Conservation (phyloP, 1,140 invertebrate species). For the Schlechtendalia chinensis region DNA sequence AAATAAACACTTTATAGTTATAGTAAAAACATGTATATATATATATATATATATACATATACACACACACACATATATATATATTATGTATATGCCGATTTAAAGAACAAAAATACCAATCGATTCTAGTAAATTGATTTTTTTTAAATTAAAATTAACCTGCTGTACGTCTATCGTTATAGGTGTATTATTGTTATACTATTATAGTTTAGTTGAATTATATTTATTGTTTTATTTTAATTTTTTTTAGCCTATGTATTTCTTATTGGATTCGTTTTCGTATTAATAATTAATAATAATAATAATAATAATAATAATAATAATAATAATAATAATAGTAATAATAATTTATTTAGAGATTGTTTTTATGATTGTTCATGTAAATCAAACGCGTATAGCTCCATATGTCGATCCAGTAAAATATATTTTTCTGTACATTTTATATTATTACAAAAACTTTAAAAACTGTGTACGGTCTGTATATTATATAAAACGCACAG, state of each 20-base stretch:
- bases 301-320: no score
- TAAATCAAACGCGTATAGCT: neutral
- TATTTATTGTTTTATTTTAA: neutral
- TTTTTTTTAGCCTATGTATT: neutral
- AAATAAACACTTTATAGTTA: neutral
- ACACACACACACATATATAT: no score
- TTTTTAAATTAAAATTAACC: neutral
- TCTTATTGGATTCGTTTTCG: conserved; percentile 15
- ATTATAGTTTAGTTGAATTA: neutral
- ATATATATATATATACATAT: no score
- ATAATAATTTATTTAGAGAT: neutral
- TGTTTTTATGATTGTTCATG: neutral
- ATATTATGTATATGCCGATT: no score
- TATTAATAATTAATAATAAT: neutral
- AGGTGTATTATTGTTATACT: conserved; percentile 1
- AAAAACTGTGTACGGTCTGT: neutral
- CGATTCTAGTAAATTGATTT: neutral
- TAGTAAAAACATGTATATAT: no score
- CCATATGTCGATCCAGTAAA: neutral
- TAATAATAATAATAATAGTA: no score
- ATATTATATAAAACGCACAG: conserved; percentile 31
- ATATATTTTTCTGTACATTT: conserved; percentile 15
- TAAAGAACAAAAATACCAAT: conserved; percentile 11
- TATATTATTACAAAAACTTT: neutral
- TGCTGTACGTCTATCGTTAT: neutral